A percentile compares a stretch with the other conserved stretches of the same genome.
Conservation (phyloP, 2,888 invertebrate species). For the Dicranocentrus wangi region DNA sequence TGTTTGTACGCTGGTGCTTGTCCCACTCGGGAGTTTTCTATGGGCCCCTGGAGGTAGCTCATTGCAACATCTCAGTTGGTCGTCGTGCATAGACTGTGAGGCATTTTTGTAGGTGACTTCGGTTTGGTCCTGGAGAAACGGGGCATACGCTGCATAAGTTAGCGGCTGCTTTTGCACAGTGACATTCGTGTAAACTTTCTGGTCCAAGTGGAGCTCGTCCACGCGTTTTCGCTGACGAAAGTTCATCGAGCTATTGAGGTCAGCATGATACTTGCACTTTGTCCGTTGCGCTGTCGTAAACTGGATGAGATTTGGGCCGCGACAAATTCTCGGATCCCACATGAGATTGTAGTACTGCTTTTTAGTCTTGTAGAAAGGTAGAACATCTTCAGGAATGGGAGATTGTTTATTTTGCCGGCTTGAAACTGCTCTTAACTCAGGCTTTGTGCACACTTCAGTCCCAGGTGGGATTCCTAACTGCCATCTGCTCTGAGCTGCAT, state of each 20-base stretch:
- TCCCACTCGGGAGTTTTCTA: constrained; percentile 16
- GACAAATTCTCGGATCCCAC: constrained; percentile 47
- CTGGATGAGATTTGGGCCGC: constrained; percentile 17
- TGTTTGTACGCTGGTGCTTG: constrained; percentile 18
- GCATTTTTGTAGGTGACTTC: neutral
- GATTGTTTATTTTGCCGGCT: neutral
- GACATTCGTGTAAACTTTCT: constrained; percentile 32
- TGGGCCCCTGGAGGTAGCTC: neutral
- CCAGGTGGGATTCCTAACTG: neutral
- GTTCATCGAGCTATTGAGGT: neutral
- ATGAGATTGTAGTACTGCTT: constrained; percentile 38
- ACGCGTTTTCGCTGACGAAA: neutral
- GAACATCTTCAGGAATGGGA: neutral
- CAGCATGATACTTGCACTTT: constrained; percentile 34
- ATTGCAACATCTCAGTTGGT: neutral
- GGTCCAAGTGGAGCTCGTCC: constrained; percentile 15
- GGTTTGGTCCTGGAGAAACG: constrained; percentile 24
- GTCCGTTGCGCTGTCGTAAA: constrained; percentile 16
- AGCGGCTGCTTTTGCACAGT: constrained; percentile 23
- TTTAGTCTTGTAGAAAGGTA: neutral
- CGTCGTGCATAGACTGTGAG: constrained; percentile 3
- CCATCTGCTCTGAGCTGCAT: neutral
- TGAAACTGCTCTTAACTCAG: neutral
- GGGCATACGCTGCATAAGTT: constrained; percentile 1
- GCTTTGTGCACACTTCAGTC: neutral